These are phyloP conservation scores for Leptura quadrifasciata DNA, from an alignment of 2,888 invertebrate species.

Conservation along the genomic window DNA sequence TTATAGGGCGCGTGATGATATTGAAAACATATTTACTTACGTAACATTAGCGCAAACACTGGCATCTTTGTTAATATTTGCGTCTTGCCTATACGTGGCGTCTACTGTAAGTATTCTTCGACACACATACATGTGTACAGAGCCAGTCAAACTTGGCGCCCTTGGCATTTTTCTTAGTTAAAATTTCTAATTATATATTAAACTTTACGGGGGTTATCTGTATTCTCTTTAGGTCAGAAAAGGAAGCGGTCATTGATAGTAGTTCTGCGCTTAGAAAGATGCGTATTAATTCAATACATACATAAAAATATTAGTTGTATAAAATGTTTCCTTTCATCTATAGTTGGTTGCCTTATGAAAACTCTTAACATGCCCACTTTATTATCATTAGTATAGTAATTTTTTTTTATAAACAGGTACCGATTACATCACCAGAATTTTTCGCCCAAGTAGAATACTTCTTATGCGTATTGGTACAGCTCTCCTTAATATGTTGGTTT, in stretches of 20 bases:
- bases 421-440: slow-evolving; percentile 56
- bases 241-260: too few species aligned
- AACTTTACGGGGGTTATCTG: too few species aligned
- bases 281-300: too few species aligned
- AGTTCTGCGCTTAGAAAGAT: too few species aligned
- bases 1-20: slow-evolving; percentile 58
- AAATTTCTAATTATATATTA: too few species aligned
- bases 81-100: slow-evolving; percentile 61
- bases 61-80: slow-evolving; percentile 60
- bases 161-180: not conserved
- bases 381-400: too few species aligned
- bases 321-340: too few species aligned
- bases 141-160: not conserved
- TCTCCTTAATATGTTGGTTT: slow-evolving; percentile 60
- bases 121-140: not conserved
- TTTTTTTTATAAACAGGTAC: not conserved
- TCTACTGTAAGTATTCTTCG: slow-evolving; percentile 52
- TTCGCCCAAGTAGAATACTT: slow-evolving; percentile 59
- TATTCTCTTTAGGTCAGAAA: too few species aligned
- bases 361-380: not conserved
- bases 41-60: slow-evolving; percentile 60
- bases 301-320: too few species aligned
- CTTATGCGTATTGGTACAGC: slow-evolving; percentile 54
- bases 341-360: too few species aligned
- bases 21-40: slow-evolving; percentile 59